Conservation (phyloP, 2,797 vertebrate genomes). For the Nyctibius grandis region DNA sequence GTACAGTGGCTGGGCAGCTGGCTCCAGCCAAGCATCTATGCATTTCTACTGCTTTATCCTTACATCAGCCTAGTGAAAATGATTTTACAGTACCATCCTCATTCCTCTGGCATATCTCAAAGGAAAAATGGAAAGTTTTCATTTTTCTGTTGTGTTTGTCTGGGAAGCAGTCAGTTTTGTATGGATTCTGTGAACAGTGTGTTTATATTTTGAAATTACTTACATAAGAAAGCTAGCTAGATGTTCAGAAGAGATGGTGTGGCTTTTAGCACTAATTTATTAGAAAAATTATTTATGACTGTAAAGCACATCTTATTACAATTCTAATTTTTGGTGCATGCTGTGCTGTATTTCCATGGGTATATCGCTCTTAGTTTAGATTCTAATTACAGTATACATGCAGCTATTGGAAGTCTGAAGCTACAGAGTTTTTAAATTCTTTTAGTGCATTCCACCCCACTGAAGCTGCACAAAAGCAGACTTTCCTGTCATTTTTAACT, state of each 20-base stretch:
- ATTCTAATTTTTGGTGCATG: not conserved
- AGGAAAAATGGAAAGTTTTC: not conserved
- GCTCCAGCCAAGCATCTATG: not conserved
- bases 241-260: not conserved
- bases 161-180: not conserved
- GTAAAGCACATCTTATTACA: not conserved
- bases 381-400: not conserved
- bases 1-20: not conserved
- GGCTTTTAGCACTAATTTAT: not conserved
- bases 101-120: not conserved
- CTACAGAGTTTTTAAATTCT: not conserved
- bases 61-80: fast-evolving
- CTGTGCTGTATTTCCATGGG: not conserved
- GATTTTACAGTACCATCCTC: no score
- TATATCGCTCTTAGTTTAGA: not conserved
- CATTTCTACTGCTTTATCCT: not conserved
- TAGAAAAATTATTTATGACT: not conserved
- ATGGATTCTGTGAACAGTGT: not conserved
- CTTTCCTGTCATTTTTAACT: not conserved
- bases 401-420: not conserved
- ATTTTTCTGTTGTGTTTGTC: not conserved
- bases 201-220: not conserved
- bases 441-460: not conserved
- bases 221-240: not conserved
- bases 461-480: not conserved